Conservation (phyloP, 2,113 vertebrate genomes). For the Mola mola region DNA sequence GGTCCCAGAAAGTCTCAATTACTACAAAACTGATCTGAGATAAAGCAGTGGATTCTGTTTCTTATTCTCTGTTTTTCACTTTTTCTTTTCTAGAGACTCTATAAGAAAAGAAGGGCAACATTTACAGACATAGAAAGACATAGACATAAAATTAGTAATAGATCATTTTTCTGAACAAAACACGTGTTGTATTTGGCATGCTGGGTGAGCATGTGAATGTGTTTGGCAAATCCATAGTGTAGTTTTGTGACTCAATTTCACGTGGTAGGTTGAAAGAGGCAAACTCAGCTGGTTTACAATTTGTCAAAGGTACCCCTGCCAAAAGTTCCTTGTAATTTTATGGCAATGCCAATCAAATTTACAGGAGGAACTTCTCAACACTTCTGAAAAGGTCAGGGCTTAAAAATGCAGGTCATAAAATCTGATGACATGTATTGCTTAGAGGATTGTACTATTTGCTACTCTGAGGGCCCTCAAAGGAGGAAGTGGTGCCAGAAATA, state of each 20-base stretch:
- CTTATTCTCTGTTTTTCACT: not conserved
- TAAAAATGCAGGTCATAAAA: constrained; percentile 49
- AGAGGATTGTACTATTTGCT: constrained; percentile 47
- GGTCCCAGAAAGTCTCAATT: not conserved
- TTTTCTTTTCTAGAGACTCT: too few relatives aligned
- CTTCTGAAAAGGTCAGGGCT: constrained; percentile 35
- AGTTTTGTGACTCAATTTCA: constrained; percentile 61
- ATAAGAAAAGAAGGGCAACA: constrained; percentile 20
- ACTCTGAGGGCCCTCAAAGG: constrained; percentile 11
- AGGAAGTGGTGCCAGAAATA: constrained; percentile 33
- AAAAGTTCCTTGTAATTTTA: constrained; percentile 51
- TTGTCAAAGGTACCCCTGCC: constrained; percentile 56
- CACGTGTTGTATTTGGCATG: constrained; percentile 59
- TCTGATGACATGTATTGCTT: constrained; percentile 56
- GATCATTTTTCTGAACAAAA: constrained; percentile 39
- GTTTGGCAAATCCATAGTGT: constrained; percentile 50
- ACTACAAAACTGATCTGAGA: not conserved
- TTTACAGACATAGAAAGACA: constrained; percentile 21
- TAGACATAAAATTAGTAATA: constrained; percentile 32
- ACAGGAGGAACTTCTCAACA: constrained; percentile 37
- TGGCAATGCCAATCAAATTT: constrained; percentile 56
- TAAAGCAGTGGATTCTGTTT: too few relatives aligned
- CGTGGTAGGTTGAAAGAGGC: constrained; percentile 47
- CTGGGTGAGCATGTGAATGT: constrained; percentile 50
- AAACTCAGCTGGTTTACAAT: constrained; percentile 58